Evolutionary conservation across 2,888 invertebrate genomes (phyloP).

Genomic region (Andrena camellia): DNA sequence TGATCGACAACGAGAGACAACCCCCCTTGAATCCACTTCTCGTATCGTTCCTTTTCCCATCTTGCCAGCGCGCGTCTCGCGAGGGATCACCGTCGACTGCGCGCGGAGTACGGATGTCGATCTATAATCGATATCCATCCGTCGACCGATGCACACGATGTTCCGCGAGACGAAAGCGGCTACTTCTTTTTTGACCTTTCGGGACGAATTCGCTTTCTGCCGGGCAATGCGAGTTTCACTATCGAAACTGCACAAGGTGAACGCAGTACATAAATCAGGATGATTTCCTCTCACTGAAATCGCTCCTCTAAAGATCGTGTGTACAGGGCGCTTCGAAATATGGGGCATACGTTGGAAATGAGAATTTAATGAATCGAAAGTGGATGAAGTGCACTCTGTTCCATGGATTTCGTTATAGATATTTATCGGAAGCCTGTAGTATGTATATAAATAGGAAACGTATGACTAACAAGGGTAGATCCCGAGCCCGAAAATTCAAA

Average conservation of each 20-base stretch:
- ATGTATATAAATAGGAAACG: too few relatives aligned
- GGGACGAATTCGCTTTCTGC: conserved; percentile 17
- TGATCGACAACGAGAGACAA: conserved; percentile 51
- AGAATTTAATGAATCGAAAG: neutral
- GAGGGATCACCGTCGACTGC: conserved; percentile 7
- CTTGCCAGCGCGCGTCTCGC: conserved; percentile 1
- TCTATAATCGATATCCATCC: conserved; percentile 28
- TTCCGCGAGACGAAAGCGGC: conserved; percentile 9
- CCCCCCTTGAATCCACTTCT: neutral
- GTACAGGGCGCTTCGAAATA: neutral
- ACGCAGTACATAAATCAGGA: conserved; percentile 27
- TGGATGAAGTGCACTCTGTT: neutral
- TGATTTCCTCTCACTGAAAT: conserved; percentile 27
- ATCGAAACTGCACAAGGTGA: conserved; percentile 34
- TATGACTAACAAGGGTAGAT: too few relatives aligned
- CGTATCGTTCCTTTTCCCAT: conserved; percentile 15
- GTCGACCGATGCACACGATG: conserved; percentile 5
- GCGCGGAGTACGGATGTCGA: conserved; percentile 15
- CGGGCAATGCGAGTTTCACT: conserved; percentile 15
- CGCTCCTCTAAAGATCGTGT: neutral
- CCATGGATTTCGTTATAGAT: too few relatives aligned
- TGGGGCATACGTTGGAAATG: neutral
- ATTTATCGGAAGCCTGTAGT: too few relatives aligned
- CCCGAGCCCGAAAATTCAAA: too few relatives aligned
- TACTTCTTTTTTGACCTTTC: conserved; percentile 38